phyloP scores from a whole-genome alignment of 2,888 invertebrate genomes.

The Cyclophora albipunctata region DNA sequence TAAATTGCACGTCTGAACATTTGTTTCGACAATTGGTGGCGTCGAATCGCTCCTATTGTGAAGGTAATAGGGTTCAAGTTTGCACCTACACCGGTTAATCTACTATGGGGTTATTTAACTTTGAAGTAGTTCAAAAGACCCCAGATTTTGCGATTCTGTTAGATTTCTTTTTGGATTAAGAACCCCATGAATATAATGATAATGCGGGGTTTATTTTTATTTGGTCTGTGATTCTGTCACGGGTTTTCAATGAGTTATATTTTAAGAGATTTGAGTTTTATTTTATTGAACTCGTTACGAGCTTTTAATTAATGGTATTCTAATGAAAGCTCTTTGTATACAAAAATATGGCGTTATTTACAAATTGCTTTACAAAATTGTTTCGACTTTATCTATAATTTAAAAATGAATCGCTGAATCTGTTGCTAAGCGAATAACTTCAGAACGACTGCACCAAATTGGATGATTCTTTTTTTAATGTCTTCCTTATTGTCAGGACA shows the following conservation, averaged over 20 bases:
- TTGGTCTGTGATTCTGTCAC: slow-evolving; percentile 52
- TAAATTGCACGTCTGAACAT: slow-evolving; percentile 69
- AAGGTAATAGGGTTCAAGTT: slow-evolving; percentile 31
- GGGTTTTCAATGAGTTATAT: slow-evolving; percentile 18
- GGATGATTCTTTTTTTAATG: too few relatives aligned
- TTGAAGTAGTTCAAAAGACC: slow-evolving; percentile 74
- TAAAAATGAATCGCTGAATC: too few relatives aligned
- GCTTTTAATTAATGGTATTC: too few relatives aligned
- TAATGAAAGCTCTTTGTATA: too few relatives aligned
- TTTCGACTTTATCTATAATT: too few relatives aligned
- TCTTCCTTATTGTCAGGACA: too few relatives aligned
- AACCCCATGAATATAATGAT: slow-evolving; percentile 73
- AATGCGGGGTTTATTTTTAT: slow-evolving; percentile 62
- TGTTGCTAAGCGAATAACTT: too few relatives aligned
- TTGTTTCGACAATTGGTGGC: slow-evolving; percentile 54
- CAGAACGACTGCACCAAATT: too few relatives aligned
- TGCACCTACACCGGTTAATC: slow-evolving; percentile 22
- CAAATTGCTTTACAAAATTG: too few relatives aligned
- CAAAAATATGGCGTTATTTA: too few relatives aligned
- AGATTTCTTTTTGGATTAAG: slow-evolving; percentile 74
- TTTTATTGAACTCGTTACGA: too few relatives aligned
- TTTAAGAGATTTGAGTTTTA: too few relatives aligned
- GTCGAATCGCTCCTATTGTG: slow-evolving; percentile 30
- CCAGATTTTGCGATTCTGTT: slow-evolving; percentile 67
- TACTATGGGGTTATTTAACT: slow-evolving; percentile 64